phyloP scores from a whole-genome alignment of 2,797 vertebrate genomes.

The Melanitta fusca region DNA sequence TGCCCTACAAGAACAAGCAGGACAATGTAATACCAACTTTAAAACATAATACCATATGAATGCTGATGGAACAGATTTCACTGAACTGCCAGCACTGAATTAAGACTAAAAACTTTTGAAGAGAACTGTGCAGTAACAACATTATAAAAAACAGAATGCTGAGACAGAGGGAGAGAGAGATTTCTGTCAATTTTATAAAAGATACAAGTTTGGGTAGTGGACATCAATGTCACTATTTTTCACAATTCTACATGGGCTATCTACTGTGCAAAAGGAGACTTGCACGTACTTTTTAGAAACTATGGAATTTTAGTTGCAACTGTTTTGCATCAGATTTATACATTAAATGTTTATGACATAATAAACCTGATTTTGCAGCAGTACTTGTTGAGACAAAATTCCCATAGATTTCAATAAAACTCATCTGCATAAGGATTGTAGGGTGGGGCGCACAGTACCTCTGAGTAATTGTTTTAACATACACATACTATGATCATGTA shows the following conservation, averaged over 20 bases:
- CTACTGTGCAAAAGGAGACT: neutral
- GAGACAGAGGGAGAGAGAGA: neutral
- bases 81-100: neutral
- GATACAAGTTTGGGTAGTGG: neutral
- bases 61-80: neutral
- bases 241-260: accelerated
- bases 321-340: neutral
- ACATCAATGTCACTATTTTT: neutral
- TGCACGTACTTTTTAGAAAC: neutral
- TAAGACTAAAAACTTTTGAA: neutral
- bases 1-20: neutral
- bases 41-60: neutral
- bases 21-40: neutral
- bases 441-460: neutral
- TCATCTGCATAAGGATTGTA: neutral
- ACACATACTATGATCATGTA: neutral
- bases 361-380: neutral
- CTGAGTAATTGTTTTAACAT: conserved; percentile 31
- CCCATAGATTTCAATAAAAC: neutral
- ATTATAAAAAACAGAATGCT: neutral
- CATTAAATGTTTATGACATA: neutral
- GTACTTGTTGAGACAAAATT: conserved; percentile 40
- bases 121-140: neutral
- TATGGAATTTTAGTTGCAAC: neutral
- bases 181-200: neutral